Percentiles rank a stretch among this genome's conserved stretches.
phyloP scores from a whole-genome alignment of 2,888 invertebrate species.

The Papilio gigon region DNA sequence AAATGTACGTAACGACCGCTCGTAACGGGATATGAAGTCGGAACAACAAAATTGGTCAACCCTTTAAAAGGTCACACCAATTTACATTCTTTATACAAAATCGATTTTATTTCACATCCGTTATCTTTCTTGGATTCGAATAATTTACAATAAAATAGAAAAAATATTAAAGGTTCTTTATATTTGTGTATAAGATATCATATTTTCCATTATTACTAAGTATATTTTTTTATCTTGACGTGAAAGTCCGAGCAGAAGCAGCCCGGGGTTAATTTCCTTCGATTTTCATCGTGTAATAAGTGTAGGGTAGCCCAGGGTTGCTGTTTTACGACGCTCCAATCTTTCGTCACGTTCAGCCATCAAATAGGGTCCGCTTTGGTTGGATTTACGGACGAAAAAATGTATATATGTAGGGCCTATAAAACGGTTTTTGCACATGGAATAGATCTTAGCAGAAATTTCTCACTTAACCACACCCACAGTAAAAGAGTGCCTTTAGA shows the following conservation, averaged over 20 bases:
- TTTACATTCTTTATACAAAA: neutral
- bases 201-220: conserved; percentile 22
- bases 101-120: conserved; percentile 7
- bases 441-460: neutral
- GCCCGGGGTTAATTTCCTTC: conserved; percentile 28
- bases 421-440: conserved; percentile 10
- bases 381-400: conserved; percentile 19
- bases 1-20: conserved; percentile 14
- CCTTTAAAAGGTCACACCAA: conserved; percentile 19
- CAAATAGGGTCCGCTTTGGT: conserved; percentile 25
- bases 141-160: neutral
- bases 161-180: neutral
- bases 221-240: neutral
- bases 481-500: neutral
- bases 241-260: conserved; percentile 3
- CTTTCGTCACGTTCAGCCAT: conserved; percentile 16
- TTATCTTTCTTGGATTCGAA: no score
- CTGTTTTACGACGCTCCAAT: conserved; percentile 30
- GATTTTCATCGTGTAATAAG: conserved; percentile 32
- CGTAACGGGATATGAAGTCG: conserved; percentile 11
- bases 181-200: neutral
- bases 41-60: conserved; percentile 3
- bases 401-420: neutral
- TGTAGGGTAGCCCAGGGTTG: neutral
- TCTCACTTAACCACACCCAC: neutral